Evolutionary conservation across 2,113 vertebrate genomes (phyloP).

Genomic region (Octodon degus): DNA sequence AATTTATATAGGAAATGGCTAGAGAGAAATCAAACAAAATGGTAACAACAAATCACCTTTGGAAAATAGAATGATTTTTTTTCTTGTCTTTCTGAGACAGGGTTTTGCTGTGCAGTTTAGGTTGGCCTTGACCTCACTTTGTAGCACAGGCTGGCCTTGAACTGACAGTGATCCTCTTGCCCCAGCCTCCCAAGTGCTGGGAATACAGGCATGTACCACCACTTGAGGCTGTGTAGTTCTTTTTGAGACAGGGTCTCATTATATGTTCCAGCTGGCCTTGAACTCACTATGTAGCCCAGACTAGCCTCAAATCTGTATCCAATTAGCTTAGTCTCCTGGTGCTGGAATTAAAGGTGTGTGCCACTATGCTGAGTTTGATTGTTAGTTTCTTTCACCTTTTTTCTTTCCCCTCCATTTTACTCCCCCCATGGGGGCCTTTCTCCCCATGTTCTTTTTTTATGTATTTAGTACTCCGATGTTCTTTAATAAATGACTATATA

Average conservation of each 20-base stretch:
- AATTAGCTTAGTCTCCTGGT: not conserved
- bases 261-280: not conserved
- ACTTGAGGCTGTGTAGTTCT: not conserved
- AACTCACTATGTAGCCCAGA: not conserved
- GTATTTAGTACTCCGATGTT: not conserved
- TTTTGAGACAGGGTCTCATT: not conserved
- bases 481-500: not conserved
- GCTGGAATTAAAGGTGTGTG: not conserved
- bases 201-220: not conserved
- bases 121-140: not conserved
- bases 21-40: slow-evolving; percentile 3
- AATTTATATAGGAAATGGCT: not conserved
- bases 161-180: not conserved
- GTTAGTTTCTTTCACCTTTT: not conserved
- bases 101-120: not conserved
- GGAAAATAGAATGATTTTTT: not conserved
- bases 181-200: not conserved
- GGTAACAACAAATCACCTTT: not conserved
- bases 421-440: not conserved
- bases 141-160: not conserved
- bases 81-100: not conserved
- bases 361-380: not conserved
- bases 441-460: not conserved
- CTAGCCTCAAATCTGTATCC: not conserved
- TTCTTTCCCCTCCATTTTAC: not conserved